These are phyloP conservation scores for Ooceraea biroi DNA, from an alignment of 1,140 invertebrate genomes.

Conservation along the genomic window DNA sequence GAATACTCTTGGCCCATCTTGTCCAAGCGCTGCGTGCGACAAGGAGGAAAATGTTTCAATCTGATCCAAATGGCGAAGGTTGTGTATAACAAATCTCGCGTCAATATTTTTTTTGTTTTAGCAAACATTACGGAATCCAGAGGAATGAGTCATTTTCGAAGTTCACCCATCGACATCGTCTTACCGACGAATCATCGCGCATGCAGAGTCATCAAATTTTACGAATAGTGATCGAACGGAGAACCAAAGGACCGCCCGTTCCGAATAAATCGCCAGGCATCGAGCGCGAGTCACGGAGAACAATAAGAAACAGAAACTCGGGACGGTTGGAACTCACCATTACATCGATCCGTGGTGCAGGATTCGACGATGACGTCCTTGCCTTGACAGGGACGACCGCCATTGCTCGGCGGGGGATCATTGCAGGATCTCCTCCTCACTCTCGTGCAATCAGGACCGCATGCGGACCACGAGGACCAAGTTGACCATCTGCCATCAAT, in stretches of 20 bases:
- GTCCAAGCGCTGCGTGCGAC: conserved; percentile 69
- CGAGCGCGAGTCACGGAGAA: conserved; percentile 50
- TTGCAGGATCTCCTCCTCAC: conserved; percentile 92
- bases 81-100: neutral
- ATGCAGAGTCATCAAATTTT: conserved; percentile 46
- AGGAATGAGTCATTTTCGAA: neutral
- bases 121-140: neutral
- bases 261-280: conserved; percentile 67
- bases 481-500: conserved; percentile 91
- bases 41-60: conserved; percentile 42
- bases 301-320: conserved; percentile 60
- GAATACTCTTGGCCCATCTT: conserved; percentile 74
- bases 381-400: conserved; percentile 90
- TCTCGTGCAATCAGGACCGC: conserved; percentile 94
- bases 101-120: neutral
- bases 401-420: conserved; percentile 88
- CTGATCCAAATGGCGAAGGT: neutral
- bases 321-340: conserved; percentile 78
- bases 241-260: conserved; percentile 42
- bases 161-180: neutral
- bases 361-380: conserved; percentile 88
- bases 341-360: conserved; percentile 86
- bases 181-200: conserved; percentile 39
- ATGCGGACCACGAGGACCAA: conserved; percentile 96
- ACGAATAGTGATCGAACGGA: conserved; percentile 41